Evolutionary conservation across 2,113 vertebrate species (phyloP).

Genomic region (Catharus fuscescens): DNA sequence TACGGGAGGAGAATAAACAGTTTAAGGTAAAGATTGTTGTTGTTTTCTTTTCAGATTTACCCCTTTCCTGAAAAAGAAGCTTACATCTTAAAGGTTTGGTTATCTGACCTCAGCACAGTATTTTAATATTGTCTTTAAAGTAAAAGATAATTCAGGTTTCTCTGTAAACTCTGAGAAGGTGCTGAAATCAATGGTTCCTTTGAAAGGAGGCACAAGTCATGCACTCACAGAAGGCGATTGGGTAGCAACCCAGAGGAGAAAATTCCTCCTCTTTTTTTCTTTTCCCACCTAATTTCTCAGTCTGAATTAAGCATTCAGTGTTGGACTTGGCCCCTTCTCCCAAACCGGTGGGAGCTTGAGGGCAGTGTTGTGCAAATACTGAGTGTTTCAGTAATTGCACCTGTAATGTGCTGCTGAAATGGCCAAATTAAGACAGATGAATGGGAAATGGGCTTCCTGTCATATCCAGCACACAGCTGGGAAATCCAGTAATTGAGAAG

Average conservation of each 20-base stretch:
- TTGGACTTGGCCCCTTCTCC: not conserved
- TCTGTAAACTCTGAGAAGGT: not conserved
- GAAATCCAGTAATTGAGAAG: not conserved
- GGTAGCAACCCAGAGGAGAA: not conserved
- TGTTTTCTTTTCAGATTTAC: not conserved
- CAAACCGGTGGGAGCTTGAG: not conserved
- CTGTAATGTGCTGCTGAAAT: not conserved
- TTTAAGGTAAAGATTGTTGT: conserved; percentile 82
- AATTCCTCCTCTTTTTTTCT: not conserved
- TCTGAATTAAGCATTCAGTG: not conserved
- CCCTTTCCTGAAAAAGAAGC: conserved; percentile 18
- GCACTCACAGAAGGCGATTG: not conserved
- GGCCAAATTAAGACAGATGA: not conserved
- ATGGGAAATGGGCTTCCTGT: not conserved
- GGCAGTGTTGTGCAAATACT: conserved; percentile 4
- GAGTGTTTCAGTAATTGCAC: not conserved
- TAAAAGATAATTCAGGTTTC: not conserved
- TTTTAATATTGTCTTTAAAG: not conserved
- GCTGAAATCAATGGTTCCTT: not conserved
- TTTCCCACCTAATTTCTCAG: not conserved
- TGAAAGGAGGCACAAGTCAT: not conserved
- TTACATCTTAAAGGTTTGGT: not conserved
- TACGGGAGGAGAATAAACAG: conserved; percentile 96
- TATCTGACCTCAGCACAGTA: not conserved
- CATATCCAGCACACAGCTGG: not conserved